Percentiles rank a stretch among this genome's conserved stretches.
Evolutionary conservation across 2,888 invertebrate genomes (phyloP).

Genomic region (Merodon equestris): DNA sequence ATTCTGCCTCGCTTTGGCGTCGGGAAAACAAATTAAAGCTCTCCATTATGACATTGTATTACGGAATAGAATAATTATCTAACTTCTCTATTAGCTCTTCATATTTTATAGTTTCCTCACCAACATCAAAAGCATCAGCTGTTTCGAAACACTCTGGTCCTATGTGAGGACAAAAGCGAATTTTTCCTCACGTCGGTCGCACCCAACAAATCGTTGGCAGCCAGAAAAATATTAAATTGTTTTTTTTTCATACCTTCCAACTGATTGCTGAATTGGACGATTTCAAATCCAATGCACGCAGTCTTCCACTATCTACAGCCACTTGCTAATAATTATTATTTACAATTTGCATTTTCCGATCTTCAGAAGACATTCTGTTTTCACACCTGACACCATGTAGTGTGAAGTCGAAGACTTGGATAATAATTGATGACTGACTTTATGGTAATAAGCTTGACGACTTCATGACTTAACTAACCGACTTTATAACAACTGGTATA

Average conservation of each 20-base stretch:
- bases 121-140: not conserved
- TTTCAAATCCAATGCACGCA: not conserved
- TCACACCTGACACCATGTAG: too few relatives aligned
- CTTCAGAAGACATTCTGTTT: too few relatives aligned
- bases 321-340: constrained; percentile 8
- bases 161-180: not conserved
- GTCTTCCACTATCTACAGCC: not conserved
- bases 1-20: constrained; percentile 1
- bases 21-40: constrained; percentile 1
- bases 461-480: too few relatives aligned
- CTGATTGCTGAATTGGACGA: not conserved
- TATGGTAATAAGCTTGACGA: too few relatives aligned
- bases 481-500: too few relatives aligned
- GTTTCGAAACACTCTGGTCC: constrained; percentile 1
- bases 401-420: too few relatives aligned
- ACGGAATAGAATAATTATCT: constrained; percentile 1
- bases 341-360: constrained; percentile 7
- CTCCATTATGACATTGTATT: constrained; percentile 4
- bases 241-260: not conserved
- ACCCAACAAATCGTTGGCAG: not conserved
- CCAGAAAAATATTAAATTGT: not conserved
- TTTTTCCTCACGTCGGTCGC: not conserved
- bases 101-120: not conserved
- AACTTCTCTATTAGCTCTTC: not conserved
- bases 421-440: too few relatives aligned